These are phyloP conservation scores for Philotrypesis tridentata DNA, from an alignment of 1,140 invertebrate species.

Conservation along the genomic window DNA sequence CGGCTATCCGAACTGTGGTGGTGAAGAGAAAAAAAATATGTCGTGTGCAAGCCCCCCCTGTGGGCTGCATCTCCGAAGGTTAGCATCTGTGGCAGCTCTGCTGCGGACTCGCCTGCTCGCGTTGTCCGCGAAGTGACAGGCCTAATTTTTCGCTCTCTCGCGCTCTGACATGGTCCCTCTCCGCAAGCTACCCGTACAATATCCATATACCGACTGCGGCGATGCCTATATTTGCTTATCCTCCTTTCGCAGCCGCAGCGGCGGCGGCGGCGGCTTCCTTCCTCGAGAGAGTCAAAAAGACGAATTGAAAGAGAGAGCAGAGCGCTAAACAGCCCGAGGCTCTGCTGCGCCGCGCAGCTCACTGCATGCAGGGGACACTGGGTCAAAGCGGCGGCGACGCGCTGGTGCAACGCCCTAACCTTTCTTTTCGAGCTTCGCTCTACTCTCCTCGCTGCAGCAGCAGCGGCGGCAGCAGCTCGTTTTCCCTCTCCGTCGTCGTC, in stretches of 20 bases:
- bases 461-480: neutral
- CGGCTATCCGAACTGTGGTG: neutral
- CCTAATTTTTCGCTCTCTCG: conserved; percentile 11
- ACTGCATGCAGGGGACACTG: conserved; percentile 60
- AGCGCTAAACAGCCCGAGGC: conserved; percentile 6
- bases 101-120: no score
- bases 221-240: conserved; percentile 27
- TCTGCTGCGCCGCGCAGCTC: no score
- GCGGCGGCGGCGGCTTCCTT: neutral
- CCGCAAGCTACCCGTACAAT: neutral
- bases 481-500: conserved; percentile 9
- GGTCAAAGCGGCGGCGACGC: conserved; percentile 60
- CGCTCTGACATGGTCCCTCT: neutral
- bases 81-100: neutral
- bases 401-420: conserved; percentile 65
- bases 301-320: neutral
- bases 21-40: neutral
- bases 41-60: neutral
- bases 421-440: conserved; percentile 48
- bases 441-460: neutral
- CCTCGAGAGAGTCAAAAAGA: neutral
- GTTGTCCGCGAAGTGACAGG: neutral
- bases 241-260: neutral
- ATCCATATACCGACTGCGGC: no score
- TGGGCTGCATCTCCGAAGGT: neutral